Percentiles rank a stretch among this genome's conserved stretches.
phyloP scores from a whole-genome alignment of 1,140 invertebrate genomes.

The Caerostris darwini region DNA sequence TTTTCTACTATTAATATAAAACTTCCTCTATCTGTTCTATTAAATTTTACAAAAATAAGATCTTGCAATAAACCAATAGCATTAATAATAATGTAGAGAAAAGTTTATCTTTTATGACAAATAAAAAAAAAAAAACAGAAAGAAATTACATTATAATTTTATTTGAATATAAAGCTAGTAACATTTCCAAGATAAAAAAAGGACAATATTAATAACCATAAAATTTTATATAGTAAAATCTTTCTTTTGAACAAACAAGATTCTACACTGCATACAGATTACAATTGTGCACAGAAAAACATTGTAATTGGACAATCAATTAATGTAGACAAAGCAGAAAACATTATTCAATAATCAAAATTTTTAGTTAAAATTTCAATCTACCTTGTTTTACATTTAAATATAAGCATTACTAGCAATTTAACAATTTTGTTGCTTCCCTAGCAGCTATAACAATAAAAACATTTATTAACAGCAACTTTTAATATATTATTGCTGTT shows the following conservation, averaged over 20 bases:
- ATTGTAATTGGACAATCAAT: background rate
- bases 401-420: background rate
- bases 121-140: no score
- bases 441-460: background rate
- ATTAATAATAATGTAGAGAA: no score
- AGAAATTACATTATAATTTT: no score
- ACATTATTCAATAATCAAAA: background rate
- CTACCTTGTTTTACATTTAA: background rate
- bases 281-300: background rate
- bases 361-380: background rate
- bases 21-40: no score
- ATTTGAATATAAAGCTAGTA: no score
- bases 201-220: no score
- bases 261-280: conserved; percentile 20
- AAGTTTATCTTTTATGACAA: no score
- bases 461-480: background rate
- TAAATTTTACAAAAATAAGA: no score
- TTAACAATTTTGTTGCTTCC: background rate
- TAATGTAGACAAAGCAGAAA: background rate
- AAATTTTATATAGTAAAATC: no score
- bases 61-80: no score
- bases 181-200: no score
- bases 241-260: background rate
- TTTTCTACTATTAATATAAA: no score
- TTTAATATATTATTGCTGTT: background rate